Percentiles rank a stretch among this genome's conserved stretches.
Evolutionary conservation across 92 coral and sea anemone species (phyloP).

Genomic region (Bergia puertoricense): DNA sequence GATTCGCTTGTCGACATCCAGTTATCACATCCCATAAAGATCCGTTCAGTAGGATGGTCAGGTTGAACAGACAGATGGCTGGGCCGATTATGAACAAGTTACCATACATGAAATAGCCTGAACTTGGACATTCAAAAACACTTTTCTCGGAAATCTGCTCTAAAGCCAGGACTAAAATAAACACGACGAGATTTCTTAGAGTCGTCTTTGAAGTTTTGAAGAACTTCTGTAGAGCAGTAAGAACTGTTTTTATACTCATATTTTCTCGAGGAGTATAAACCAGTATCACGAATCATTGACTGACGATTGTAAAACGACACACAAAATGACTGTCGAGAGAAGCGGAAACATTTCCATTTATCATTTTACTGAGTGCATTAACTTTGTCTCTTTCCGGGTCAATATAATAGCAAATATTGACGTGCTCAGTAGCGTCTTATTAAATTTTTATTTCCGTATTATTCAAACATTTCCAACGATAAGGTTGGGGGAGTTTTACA

Average conservation of each 20-base stretch:
- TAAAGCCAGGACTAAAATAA: slow-evolving; percentile 51
- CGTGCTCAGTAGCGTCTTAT: no score
- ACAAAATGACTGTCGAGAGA: no score
- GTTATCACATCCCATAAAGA: slow-evolving; percentile 60
- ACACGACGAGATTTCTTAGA: slow-evolving; percentile 48
- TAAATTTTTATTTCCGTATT: no score
- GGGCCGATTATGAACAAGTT: slow-evolving; percentile 55
- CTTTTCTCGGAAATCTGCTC: slow-evolving; percentile 65
- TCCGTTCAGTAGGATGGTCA: slow-evolving; percentile 48
- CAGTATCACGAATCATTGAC: no score
- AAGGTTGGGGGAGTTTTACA: no score
- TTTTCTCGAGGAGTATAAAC: no score
- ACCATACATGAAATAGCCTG: slow-evolving; percentile 43
- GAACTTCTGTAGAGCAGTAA: neutral
- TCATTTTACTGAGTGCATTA: no score
- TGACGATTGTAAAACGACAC: neutral
- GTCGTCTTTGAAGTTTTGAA: slow-evolving; percentile 47
- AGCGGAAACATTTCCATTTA: no score
- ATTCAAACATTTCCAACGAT: no score
- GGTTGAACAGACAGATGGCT: slow-evolving; percentile 51
- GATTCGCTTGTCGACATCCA: slow-evolving; percentile 44
- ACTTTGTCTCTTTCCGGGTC: no score
- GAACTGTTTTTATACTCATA: neutral
- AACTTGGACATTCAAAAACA: slow-evolving; percentile 54
- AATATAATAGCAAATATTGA: no score